Evolutionary conservation across 2,888 invertebrate genomes (phyloP).

Genomic region (Zeuzera pyrina): DNA sequence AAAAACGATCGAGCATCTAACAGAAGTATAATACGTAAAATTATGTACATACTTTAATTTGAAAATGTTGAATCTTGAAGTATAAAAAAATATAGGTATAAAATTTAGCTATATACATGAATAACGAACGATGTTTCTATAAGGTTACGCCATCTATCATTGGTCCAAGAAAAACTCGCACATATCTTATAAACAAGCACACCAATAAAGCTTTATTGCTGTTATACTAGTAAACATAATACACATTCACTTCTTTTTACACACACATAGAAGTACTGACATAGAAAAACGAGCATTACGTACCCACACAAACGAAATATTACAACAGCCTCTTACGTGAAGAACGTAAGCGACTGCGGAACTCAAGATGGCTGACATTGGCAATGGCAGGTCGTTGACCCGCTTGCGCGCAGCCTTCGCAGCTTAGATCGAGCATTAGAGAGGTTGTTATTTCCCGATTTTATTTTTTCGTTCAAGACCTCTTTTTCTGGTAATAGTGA

Average conservation of each 20-base stretch:
- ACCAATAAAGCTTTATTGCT: constrained; percentile 17
- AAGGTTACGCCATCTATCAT: constrained; percentile 33
- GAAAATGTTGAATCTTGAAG: too few species aligned
- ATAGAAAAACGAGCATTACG: constrained; percentile 67
- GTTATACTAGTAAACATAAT: constrained; percentile 19
- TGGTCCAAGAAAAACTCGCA: constrained; percentile 16
- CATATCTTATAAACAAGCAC: constrained; percentile 23
- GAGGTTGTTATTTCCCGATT: constrained; percentile 64
- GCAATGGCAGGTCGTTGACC: constrained; percentile 68
- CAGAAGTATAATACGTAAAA: too few species aligned
- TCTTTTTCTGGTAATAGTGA: too few species aligned
- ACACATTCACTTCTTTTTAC: constrained; percentile 49
- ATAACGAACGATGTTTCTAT: too few species aligned
- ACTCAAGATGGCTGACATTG: constrained; percentile 74
- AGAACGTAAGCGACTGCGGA: constrained; percentile 71
- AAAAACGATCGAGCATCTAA: too few species aligned
- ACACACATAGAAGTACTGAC: constrained; percentile 37
- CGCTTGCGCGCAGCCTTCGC: constrained; percentile 65
- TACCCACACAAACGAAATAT: constrained; percentile 55
- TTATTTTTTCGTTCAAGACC: too few species aligned
- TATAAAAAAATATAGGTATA: too few species aligned
- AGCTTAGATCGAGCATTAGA: constrained; percentile 70
- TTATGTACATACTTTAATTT: too few species aligned
- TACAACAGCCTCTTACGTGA: constrained; percentile 72
- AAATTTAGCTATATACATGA: too few species aligned